Evolutionary conservation across 2,888 invertebrate genomes (phyloP).

Genomic region (Ceramica pisi): DNA sequence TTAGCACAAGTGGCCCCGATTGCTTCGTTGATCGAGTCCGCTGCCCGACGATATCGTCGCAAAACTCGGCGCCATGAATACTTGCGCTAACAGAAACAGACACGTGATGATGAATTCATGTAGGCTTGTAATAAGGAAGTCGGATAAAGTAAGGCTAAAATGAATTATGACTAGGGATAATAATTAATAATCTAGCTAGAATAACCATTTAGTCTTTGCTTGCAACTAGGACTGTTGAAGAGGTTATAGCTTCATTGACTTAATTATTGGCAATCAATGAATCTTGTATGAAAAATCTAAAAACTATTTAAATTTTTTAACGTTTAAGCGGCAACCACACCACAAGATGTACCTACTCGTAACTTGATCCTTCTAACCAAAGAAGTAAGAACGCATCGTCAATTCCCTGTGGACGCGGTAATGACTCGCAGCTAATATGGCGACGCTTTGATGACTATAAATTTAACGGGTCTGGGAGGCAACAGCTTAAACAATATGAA

Average conservation of each 20-base stretch:
- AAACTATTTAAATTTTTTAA: background rate
- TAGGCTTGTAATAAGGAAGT: constrained; percentile 65
- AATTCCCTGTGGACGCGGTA: constrained; percentile 14
- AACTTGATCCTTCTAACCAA: background rate
- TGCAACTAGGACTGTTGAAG: background rate
- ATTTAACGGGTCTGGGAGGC: constrained; percentile 6
- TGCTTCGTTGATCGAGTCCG: constrained; percentile 87
- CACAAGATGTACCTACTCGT: background rate
- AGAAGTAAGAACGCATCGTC: constrained; percentile 17
- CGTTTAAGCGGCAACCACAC: background rate
- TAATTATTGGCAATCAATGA: background rate
- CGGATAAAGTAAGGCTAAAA: constrained; percentile 30
- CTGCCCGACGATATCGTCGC: constrained; percentile 77
- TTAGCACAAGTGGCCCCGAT: constrained; percentile 91
- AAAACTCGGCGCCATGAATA: constrained; percentile 77
- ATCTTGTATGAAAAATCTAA: background rate
- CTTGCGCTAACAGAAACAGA: constrained; percentile 48
- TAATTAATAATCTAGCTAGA: constrained; percentile 9
- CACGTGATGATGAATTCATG: constrained; percentile 67
- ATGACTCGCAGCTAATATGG: constrained; percentile 37
- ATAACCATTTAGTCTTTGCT: background rate
- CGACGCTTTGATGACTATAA: constrained; percentile 20
- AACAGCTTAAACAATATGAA: background rate
- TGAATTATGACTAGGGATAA: constrained; percentile 31
- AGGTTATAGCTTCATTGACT: background rate